Evolutionary conservation across 2,888 invertebrate genomes (phyloP).

Genomic region (Drosophila greeni): DNA sequence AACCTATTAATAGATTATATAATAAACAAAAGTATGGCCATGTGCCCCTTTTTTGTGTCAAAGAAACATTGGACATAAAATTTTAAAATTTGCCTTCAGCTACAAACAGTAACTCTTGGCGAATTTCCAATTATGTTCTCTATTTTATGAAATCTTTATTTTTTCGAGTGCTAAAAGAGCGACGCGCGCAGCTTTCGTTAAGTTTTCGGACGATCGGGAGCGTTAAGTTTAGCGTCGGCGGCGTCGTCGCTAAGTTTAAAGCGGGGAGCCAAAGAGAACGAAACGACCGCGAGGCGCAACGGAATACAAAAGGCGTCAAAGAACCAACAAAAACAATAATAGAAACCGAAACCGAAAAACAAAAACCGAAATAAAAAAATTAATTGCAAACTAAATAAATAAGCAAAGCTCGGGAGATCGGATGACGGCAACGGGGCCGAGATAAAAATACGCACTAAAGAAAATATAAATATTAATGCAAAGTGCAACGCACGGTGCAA

Average conservation of each 20-base stretch:
- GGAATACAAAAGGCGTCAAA: slow-evolving; percentile 65
- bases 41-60: background rate
- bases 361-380: slow-evolving; percentile 34
- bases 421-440: slow-evolving; percentile 43
- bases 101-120: background rate
- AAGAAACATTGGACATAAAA: background rate
- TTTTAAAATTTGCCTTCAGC: background rate
- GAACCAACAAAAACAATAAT: slow-evolving; percentile 31
- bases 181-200: slow-evolving; percentile 33
- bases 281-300: slow-evolving; percentile 56
- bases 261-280: slow-evolving; percentile 59
- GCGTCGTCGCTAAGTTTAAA: slow-evolving; percentile 56
- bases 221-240: slow-evolving; percentile 11
- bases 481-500: slow-evolving; percentile 43
- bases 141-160: background rate
- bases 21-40: too few relatives aligned
- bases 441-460: slow-evolving; percentile 55
- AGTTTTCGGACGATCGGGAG: slow-evolving; percentile 21
- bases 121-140: background rate
- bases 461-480: slow-evolving; percentile 47
- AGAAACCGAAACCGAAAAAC: slow-evolving; percentile 28
- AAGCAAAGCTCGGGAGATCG: slow-evolving; percentile 49
- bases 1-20: too few relatives aligned
- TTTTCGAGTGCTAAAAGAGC: slow-evolving; percentile 17
- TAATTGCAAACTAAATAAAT: slow-evolving; percentile 46